Percentiles rank a stretch among this genome's conserved stretches.
Conservation (phyloP, 92 coral and sea anemone genomes). For the Umimayanthus kanabou region DNA sequence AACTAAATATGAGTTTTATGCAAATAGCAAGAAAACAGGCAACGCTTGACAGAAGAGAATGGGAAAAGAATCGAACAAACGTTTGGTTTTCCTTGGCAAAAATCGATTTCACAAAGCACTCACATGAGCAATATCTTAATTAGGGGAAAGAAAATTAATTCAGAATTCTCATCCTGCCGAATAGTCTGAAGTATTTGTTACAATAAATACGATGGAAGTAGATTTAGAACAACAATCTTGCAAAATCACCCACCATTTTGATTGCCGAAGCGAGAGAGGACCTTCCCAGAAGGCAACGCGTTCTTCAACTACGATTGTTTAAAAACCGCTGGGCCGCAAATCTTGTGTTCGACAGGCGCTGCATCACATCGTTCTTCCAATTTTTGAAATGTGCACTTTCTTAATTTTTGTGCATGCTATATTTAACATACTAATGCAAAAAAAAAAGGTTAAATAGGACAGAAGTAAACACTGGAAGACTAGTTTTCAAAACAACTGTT, state of each 20-base stretch:
- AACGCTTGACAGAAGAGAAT: neutral
- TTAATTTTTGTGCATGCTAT: too few species aligned
- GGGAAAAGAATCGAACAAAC: neutral
- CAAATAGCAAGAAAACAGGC: neutral
- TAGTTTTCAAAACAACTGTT: too few species aligned
- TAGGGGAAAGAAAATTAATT: neutral
- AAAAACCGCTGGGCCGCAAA: slow-evolving; percentile 28
- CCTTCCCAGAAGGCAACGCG: slow-evolving; percentile 75
- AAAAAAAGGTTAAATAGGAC: too few species aligned
- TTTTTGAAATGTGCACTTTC: too few species aligned
- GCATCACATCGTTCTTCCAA: too few species aligned
- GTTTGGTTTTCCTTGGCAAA: neutral
- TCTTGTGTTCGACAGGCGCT: neutral
- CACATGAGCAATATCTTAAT: neutral
- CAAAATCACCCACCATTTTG: slow-evolving; percentile 88
- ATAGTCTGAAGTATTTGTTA: neutral
- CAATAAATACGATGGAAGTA: slow-evolving; percentile 7
- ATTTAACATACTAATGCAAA: too few species aligned
- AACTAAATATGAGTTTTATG: neutral
- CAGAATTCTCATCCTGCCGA: neutral
- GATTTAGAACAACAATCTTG: slow-evolving; percentile 6
- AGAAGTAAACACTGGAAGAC: too few species aligned
- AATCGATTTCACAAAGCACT: neutral
- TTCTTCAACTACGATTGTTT: neutral
- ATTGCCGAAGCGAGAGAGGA: slow-evolving; percentile 87